These are phyloP conservation scores for Gymnosoma rotundatum DNA, from an alignment of 2,888 invertebrate species.

Conservation along the genomic window DNA sequence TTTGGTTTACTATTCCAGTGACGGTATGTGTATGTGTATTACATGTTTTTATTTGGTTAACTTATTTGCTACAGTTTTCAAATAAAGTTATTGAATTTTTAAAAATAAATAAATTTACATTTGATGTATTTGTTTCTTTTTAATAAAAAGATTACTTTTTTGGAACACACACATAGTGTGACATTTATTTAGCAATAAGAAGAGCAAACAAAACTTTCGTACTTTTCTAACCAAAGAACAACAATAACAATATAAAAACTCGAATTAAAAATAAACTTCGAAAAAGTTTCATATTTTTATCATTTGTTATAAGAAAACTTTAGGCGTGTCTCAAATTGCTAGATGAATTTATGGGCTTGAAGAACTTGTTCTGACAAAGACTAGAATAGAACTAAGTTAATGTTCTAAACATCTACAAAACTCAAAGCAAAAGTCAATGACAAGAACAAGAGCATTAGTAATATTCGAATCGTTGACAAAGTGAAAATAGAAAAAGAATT, in stretches of 20 bases:
- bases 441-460: background rate
- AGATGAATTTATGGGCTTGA: background rate
- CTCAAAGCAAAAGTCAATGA: background rate
- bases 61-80: constrained; percentile 39
- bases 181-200: constrained; percentile 17
- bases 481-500: background rate
- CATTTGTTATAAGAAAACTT: constrained; percentile 43
- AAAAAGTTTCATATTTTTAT: constrained; percentile 44
- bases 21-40: background rate
- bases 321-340: background rate
- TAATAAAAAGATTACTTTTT: constrained; percentile 16
- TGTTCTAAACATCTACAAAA: background rate
- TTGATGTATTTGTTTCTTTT: constrained; percentile 8
- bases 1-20: background rate
- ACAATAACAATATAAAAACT: background rate
- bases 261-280: background rate
- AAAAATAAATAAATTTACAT: constrained; percentile 52
- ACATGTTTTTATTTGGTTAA: background rate
- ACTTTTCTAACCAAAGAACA: background rate
- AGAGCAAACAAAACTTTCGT: constrained; percentile 33
- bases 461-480: background rate
- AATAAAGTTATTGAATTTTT: constrained; percentile 43
- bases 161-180: background rate
- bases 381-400: background rate
- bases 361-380: too few relatives aligned